Conservation (phyloP, 2,113 vertebrate genomes). For the Emberiza fucata region DNA sequence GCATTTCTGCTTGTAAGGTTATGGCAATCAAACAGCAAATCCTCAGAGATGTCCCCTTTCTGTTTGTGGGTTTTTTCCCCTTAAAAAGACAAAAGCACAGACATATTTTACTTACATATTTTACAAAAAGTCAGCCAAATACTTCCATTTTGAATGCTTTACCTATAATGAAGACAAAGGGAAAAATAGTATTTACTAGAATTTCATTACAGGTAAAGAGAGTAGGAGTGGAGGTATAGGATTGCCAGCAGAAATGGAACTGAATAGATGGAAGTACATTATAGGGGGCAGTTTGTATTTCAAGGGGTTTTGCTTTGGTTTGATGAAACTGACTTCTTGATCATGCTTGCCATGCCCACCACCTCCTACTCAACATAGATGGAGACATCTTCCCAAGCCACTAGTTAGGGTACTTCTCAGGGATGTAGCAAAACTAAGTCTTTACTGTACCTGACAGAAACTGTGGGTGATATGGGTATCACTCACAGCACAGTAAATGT, state of each 20-base stretch:
- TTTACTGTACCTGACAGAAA: background rate
- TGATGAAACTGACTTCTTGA: background rate
- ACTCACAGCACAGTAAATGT: background rate
- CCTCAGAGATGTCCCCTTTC: background rate
- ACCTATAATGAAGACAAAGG: background rate
- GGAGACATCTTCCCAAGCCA: background rate
- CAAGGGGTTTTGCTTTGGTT: background rate
- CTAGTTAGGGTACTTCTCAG: background rate
- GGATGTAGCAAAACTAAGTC: background rate
- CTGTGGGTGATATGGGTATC: rapidly evolving
- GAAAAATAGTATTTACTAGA: background rate
- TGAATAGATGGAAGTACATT: background rate
- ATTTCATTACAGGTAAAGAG: background rate
- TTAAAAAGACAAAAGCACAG: background rate
- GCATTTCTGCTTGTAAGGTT: background rate
- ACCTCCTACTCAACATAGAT: background rate
- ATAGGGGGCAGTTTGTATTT: background rate
- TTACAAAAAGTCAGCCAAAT: background rate
- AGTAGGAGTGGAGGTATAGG: background rate
- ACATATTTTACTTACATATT: background rate
- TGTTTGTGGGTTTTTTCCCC: rapidly evolving
- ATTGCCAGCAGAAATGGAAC: background rate
- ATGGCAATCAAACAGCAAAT: background rate
- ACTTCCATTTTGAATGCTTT: background rate
- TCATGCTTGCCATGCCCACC: background rate